Percentiles rank a stretch among this genome's conserved stretches.
phyloP scores from a whole-genome alignment of 2,888 invertebrate species.

The Nomada ruficornis region DNA sequence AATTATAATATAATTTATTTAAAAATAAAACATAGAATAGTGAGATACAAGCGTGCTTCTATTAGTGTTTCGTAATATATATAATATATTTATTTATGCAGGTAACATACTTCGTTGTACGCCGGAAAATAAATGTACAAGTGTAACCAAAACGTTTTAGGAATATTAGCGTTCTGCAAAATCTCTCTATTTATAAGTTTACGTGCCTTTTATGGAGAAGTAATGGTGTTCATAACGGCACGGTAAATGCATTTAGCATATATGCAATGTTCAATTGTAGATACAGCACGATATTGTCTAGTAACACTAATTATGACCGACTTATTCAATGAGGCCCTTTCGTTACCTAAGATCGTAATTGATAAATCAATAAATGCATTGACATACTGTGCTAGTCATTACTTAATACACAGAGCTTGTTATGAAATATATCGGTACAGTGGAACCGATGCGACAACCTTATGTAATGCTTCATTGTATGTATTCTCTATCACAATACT shows the following conservation, averaged over 20 bases:
- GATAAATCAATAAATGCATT: conserved; percentile 44
- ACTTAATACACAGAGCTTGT: conserved; percentile 43
- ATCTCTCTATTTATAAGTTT: conserved; percentile 59
- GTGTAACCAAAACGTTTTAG: conserved; percentile 38
- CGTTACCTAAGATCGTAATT: conserved; percentile 21
- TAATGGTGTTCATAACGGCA: conserved; percentile 67
- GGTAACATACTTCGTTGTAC: conserved; percentile 13
- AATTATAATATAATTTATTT: conserved; percentile 20
- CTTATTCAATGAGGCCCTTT: conserved; percentile 15
- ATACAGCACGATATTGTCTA: conserved; percentile 48
- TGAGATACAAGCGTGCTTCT: conserved; percentile 16
- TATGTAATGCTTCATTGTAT: conserved; percentile 37
- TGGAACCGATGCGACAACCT: conserved; percentile 21
- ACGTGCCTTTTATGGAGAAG: conserved; percentile 69
- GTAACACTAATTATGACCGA: conserved; percentile 30
- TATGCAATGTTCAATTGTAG: conserved; percentile 40
- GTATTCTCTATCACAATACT: conserved; percentile 12
- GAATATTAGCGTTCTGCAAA: conserved; percentile 39
- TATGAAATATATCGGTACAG: conserved; percentile 27
- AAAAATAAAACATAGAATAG: neutral
- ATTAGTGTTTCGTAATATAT: conserved; percentile 21
- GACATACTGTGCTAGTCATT: conserved; percentile 53
- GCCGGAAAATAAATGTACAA: conserved; percentile 40
- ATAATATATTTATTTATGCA: conserved; percentile 13
- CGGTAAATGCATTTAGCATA: conserved; percentile 46